Evolutionary conservation across 1,140 invertebrate species (phyloP).

Genomic region (Sitobion miscanthi): DNA sequence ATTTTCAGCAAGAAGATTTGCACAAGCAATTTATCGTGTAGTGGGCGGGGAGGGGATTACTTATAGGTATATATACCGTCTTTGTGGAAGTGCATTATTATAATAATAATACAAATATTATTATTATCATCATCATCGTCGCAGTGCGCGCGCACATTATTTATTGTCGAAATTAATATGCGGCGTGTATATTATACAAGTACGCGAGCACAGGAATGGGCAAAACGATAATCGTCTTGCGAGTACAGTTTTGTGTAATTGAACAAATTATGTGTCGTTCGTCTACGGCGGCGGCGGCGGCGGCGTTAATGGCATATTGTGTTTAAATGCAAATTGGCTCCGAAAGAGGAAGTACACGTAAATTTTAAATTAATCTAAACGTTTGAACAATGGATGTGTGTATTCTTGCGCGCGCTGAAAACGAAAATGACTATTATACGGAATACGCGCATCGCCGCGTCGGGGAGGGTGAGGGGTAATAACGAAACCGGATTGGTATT

Average conservation of each 20-base stretch:
- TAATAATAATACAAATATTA: neutral
- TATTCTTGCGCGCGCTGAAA: neutral
- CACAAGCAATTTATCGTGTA: neutral
- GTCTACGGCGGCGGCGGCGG: neutral
- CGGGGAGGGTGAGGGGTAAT: neutral
- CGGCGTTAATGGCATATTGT: constrained; percentile 46
- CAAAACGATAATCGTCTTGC: constrained; percentile 38
- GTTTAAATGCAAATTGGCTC: constrained; percentile 41
- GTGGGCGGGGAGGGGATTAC: neutral
- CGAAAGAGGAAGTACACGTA: constrained; percentile 22
- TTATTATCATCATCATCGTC: neutral
- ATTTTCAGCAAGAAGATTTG: neutral
- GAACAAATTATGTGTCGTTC: constrained; percentile 36
- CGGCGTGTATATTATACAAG: neutral
- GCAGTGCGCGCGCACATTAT: neutral
- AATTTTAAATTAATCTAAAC: constrained; percentile 44
- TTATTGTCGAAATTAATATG: constrained; percentile 26
- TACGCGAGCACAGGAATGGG: neutral
- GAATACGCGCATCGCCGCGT: neutral
- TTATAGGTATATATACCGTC: neutral
- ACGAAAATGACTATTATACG: constrained; percentile 29
- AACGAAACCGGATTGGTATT: constrained; percentile 20
- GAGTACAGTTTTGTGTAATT: constrained; percentile 7
- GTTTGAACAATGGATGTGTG: constrained; percentile 31
- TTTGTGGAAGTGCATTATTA: neutral